Base-by-base conservation (phyloP, 2,113 vertebrate species). In the Lepisosteus oculatus region DNA sequence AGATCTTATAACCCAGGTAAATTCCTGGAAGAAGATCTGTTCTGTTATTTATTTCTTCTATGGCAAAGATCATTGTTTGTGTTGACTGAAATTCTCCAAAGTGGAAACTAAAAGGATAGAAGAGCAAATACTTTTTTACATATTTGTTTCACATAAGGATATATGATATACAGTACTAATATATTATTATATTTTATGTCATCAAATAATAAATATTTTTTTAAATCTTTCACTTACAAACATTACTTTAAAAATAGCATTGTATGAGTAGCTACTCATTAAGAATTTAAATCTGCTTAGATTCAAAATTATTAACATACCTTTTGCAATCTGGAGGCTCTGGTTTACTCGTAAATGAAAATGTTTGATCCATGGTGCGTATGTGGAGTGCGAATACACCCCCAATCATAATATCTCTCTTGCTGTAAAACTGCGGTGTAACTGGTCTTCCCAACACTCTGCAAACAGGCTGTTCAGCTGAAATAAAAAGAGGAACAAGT, bases 41-140 rank as follows among this genome's bases (percentile, higher is more conserved):
- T 44, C 43, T 65, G n/a, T 66, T 64, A 15, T 72, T 72, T 14
- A 72, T 72, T 55, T 72, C 71, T 43, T 72, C 63, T 56, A 72
- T 72, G 8, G 71, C 71, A 29, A 72, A 66, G 51, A 72, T 72
- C 71, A 72, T 72, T 6, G 57, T 54, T 29, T 69, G 61, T 15
- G 64, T 41, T 42, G 45, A 72, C 13, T 55, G 71, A 45, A 72
- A 72, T 41, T 55, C 62, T 59, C 71, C 43, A 14, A 66, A n/a
- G n/a, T 59, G 57, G 4, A 59, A n/a, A 15, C 57, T 59, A 13
- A 5, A 6, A n/a, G 5, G 5, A 13, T 5, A 13, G 14, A 13
- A 59, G 11, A n/a, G 2, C 11, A 51, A 6, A 13, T 13, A 11
- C 13, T 59, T 5, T 51, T 51, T 6, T 9, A 6, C 9, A 6